Percentiles rank a stretch among this genome's conserved stretches.
Conservation (phyloP, 2,797 vertebrate genomes). For the Pseudomugil gertrudae region DNA sequence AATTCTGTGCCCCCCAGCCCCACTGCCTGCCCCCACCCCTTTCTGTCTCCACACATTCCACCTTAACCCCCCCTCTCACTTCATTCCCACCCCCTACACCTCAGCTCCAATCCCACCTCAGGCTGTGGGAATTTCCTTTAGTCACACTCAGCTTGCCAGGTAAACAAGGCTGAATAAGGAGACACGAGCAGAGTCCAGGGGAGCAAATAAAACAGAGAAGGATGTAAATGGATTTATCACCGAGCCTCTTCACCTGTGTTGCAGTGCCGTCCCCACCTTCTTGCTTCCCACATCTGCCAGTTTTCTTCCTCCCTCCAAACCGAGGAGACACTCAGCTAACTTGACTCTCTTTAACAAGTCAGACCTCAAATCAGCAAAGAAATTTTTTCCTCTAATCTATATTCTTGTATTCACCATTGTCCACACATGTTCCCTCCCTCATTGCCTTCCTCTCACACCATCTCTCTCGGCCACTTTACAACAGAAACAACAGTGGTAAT, state of each 20-base stretch:
- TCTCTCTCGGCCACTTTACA: constrained; percentile 24
- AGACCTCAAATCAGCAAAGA: constrained; percentile 62
- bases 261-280: constrained; percentile 29
- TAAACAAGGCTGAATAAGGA: constrained; percentile 89
- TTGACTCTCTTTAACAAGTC: constrained; percentile 80
- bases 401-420: constrained; percentile 38
- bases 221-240: constrained; percentile 87
- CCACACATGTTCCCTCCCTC: constrained; percentile 6
- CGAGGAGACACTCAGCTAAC: constrained; percentile 71
- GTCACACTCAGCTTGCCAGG: constrained; percentile 92
- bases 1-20: constrained; percentile 66
- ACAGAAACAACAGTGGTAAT: constrained; percentile 44
- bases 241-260: constrained; percentile 51
- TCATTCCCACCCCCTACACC: constrained; percentile 40
- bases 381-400: constrained; percentile 22
- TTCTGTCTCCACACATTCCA: constrained; percentile 52
- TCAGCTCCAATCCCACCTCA: constrained; percentile 78
- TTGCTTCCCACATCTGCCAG: constrained; percentile 24
- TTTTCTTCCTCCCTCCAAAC: constrained; percentile 33
- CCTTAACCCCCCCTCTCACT: constrained; percentile 41
- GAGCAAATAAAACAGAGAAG: constrained; percentile 83
- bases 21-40: constrained; percentile 47
- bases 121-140: constrained; percentile 91
- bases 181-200: constrained; percentile 74
- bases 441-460: constrained; percentile 20